Evolutionary conservation across 2,113 vertebrate species (phyloP), one percentile per base, ranked within the genome.

Genomic region (Platichthys flesus): DNA sequence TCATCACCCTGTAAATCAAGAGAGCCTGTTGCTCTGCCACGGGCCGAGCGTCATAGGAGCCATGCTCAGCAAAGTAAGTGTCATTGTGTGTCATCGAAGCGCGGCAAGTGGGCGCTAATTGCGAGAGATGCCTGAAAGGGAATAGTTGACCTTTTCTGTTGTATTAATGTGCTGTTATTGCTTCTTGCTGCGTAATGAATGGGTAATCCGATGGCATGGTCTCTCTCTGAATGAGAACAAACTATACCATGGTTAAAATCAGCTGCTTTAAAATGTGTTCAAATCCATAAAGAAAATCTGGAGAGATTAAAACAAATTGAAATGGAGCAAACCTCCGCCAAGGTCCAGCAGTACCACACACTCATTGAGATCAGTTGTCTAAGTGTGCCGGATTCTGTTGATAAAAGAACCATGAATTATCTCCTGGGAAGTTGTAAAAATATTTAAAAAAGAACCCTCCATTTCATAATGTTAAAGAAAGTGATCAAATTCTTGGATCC

Each of bases 11-110:
- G 95, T 95, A 88, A 99, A 99, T 92, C 98, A 99, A 91, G 97
- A 99, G 90, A 96, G 96, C 90, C 92, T 99, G 84, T 92, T 97
- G 84, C 96, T 96, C 55, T 97, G 96, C 91, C 95, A 98, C 0
- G 98, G 97, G 4, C 96, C 97, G 0, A 95, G 96, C 79, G 93
- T 97, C 93, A 94, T 99, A 0, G 97, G 97, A 12, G 95, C 96
- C 0, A 95, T 99, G 85, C 94, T 99, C 68, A 94, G 95, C 88
- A 98, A 98, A 96, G 98, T 99, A 75, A 83, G 87, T 76, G 21
- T 15, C 52, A 24, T 13, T 7, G 3, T 57, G 42, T 4, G 0
- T 14, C 20, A 31, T 6, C 40, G 12, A 5, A 9, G 65, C 13
- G 21, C 23, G 61, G 59, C 40, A 37, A 69, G 68, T 70, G 31